Conservation (phyloP, 1,140 invertebrate species). For the Lucilia cuprina region DNA sequence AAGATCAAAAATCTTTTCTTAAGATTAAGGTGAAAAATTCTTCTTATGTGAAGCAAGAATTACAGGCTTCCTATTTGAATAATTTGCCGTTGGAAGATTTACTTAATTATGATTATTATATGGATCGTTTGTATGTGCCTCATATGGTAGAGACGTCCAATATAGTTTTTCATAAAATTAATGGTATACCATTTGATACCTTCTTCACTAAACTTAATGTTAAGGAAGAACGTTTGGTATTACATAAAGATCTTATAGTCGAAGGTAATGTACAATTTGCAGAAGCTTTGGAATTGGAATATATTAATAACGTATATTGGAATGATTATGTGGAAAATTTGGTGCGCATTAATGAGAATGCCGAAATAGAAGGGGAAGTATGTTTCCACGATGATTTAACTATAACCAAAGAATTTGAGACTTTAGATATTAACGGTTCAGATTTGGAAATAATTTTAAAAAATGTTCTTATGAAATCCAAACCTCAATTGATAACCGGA, state of each 20-base stretch:
- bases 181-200: conserved; percentile 48
- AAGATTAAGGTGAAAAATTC: conserved; percentile 39
- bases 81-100: conserved; percentile 42
- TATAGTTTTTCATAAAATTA: conserved; percentile 48
- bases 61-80: conserved; percentile 44
- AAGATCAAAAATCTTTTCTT: conserved; percentile 38
- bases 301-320: conserved; percentile 48
- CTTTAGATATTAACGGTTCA: conserved; percentile 41
- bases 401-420: conserved; percentile 43
- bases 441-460: conserved; percentile 46
- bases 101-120: conserved; percentile 42
- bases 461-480: conserved; percentile 49
- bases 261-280: conserved; percentile 54
- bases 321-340: conserved; percentile 38
- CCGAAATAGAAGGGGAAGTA: conserved; percentile 42
- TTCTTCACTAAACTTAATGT: conserved; percentile 43
- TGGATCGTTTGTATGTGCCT: conserved; percentile 45
- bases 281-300: conserved; percentile 41
- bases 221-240: conserved; percentile 41
- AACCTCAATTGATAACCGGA: conserved; percentile 49
- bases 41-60: conserved; percentile 22
- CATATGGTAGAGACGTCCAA: conserved; percentile 37
- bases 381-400: conserved; percentile 42
- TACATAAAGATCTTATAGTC: conserved; percentile 52
- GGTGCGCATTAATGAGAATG: conserved; percentile 44